Percentiles rank a stretch among this genome's conserved stretches.
These are phyloP conservation scores for Enoplosus armatus DNA, from an alignment of 2,797 vertebrate genomes.

Conservation along the genomic window DNA sequence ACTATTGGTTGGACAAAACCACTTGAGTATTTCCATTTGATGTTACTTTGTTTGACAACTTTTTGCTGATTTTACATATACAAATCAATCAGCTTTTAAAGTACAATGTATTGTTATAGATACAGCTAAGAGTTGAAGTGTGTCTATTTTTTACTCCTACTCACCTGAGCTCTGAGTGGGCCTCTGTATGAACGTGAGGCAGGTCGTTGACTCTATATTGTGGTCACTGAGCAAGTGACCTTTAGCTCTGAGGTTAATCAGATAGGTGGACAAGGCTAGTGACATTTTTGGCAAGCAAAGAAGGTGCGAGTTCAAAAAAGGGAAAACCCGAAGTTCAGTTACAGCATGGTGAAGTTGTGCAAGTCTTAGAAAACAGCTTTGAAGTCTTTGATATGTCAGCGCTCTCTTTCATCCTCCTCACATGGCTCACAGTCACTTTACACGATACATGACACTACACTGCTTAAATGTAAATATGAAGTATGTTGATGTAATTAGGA, in stretches of 20 bases:
- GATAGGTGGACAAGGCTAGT: conserved; percentile 6
- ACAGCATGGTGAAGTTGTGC: conserved; percentile 11
- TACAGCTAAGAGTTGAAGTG: not conserved
- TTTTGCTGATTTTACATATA: not conserved
- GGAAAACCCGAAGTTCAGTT: conserved; percentile 34
- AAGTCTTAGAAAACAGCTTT: conserved; percentile 26
- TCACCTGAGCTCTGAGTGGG: not conserved
- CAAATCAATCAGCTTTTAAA: no score
- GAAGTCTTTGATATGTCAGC: conserved; percentile 12
- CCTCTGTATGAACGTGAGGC: not conserved
- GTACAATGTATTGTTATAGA: no score
- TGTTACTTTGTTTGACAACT: not conserved
- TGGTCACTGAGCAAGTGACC: conserved; percentile 12
- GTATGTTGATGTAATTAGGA: not conserved
- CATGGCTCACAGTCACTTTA: not conserved
- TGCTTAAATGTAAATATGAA: conserved; percentile 21
- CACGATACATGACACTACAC: not conserved
- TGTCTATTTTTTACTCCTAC: not conserved
- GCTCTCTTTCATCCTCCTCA: conserved; percentile 16
- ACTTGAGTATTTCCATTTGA: not conserved
- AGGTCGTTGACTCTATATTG: conserved; percentile 11
- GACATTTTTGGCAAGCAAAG: conserved; percentile 15
- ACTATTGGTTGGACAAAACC: no score
- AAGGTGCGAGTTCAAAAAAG: conserved; percentile 14
- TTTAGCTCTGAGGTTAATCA: conserved; percentile 24